Conservation (phyloP, 2,797 vertebrate genomes). For the Toxotes lorentzi region DNA sequence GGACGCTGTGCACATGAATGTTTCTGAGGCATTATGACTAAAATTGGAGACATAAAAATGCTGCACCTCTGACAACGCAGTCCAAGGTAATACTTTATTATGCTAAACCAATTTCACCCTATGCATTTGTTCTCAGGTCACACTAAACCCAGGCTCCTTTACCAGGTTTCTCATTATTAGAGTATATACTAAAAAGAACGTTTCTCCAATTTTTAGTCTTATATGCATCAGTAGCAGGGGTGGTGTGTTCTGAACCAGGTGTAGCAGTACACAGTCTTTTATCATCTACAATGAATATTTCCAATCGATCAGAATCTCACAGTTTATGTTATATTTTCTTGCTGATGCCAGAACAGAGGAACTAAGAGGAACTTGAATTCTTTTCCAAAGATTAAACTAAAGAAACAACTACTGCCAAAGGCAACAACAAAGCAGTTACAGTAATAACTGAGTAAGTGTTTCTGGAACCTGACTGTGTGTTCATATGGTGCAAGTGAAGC, state of each 20-base stretch:
- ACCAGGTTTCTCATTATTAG: not conserved
- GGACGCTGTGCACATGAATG: conserved; percentile 12
- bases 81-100: not conserved
- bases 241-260: not conserved
- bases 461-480: conserved; percentile 5
- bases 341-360: conserved; percentile 7
- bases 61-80: not conserved
- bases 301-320: not conserved
- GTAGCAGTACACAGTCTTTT: conserved; percentile 4
- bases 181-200: not conserved
- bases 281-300: not conserved
- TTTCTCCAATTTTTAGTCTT: not conserved
- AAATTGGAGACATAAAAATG: conserved; percentile 1
- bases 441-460: conserved; percentile 7
- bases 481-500: not conserved
- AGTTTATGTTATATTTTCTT: not conserved
- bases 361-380: not conserved
- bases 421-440: conserved; percentile 16
- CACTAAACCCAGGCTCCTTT: not conserved
- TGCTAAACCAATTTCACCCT: conserved; percentile 8
- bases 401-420: conserved; percentile 8
- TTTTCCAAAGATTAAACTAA: conserved; percentile 15
- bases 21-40: conserved; percentile 14
- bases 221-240: not conserved
- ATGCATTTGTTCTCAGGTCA: not conserved